These are phyloP conservation scores for Nephrocerus scutellatus DNA, from an alignment of 2,888 invertebrate genomes.

Conservation along the genomic window DNA sequence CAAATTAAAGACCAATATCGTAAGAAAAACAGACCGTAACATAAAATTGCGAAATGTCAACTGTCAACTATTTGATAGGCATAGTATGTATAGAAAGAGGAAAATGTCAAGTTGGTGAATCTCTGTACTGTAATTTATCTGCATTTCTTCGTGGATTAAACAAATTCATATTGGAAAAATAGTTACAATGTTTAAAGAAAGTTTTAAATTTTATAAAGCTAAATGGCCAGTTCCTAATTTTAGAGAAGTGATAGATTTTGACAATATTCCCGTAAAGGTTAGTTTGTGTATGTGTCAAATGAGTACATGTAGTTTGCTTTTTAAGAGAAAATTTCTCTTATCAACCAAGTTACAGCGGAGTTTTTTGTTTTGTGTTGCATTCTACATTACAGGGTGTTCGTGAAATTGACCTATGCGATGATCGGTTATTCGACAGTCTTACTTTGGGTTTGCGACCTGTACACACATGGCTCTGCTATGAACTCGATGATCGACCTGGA, in stretches of 20 bases:
- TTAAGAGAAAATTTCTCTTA: no score
- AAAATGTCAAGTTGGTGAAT: conserved; percentile 11
- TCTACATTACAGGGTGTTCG: conserved; percentile 15
- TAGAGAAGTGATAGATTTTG: conserved; percentile 57
- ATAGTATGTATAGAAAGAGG: no score
- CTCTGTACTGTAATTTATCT: conserved; percentile 8
- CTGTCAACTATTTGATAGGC: no score
- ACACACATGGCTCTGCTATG: conserved; percentile 58
- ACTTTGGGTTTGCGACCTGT: conserved; percentile 36
- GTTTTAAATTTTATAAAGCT: conserved; percentile 75
- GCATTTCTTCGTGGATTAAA: no score
- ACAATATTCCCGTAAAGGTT: conserved; percentile 25
- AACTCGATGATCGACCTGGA: conserved; percentile 60
- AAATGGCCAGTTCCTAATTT: conserved; percentile 59
- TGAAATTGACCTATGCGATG: conserved; percentile 9
- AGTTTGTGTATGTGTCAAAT: no score
- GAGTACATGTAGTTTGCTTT: no score
- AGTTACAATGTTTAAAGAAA: conserved; percentile 55
- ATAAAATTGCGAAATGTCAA: no score
- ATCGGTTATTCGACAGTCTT: conserved; percentile 6
- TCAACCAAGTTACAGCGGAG: no score
- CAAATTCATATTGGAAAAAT: neutral
- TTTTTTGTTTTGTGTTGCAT: no score
- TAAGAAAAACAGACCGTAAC: neutral
- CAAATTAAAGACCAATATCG: no score